These are phyloP conservation scores for Harpagoxenus sublaevis DNA, from an alignment of 2,888 invertebrate genomes.

Conservation along the genomic window DNA sequence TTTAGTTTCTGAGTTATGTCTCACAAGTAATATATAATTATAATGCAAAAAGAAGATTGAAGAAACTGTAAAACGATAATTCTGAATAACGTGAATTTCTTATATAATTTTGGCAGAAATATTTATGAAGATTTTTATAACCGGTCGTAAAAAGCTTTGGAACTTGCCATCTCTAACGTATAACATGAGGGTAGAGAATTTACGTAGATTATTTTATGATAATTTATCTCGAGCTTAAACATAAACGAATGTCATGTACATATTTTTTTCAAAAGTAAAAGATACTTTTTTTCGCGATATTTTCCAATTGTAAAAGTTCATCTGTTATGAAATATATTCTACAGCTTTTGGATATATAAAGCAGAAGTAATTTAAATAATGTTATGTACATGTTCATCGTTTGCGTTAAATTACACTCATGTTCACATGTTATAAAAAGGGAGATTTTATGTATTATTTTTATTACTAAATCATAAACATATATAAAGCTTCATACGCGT, in stretches of 20 bases:
- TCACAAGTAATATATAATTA: background rate
- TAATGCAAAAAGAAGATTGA: background rate
- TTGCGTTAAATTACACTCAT: conserved; percentile 19
- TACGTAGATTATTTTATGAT: background rate
- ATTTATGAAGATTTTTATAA: background rate
- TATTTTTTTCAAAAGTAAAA: background rate
- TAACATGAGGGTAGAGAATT: background rate
- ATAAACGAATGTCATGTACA: background rate
- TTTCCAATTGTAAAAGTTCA: conserved; percentile 6
- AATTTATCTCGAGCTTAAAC: conserved; percentile 22
- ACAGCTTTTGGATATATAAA: conserved; percentile 10
- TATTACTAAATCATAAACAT: conserved; percentile 22
- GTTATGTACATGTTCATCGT: background rate
- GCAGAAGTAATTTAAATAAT: conserved; percentile 20
- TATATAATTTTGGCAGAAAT: background rate
- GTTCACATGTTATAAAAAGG: background rate
- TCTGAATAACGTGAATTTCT: background rate
- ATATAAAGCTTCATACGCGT: background rate
- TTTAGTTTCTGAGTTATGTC: background rate
- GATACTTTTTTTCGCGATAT: background rate
- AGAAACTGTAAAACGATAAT: background rate
- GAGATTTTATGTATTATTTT: conserved; percentile 10
- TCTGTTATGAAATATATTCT: conserved; percentile 9
- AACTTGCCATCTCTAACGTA: conserved; percentile 3
- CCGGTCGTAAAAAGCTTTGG: background rate